Percentiles rank a stretch among this genome's conserved stretches.
phyloP scores from a whole-genome alignment of 2,113 vertebrate genomes.

The Clupea harengus region DNA sequence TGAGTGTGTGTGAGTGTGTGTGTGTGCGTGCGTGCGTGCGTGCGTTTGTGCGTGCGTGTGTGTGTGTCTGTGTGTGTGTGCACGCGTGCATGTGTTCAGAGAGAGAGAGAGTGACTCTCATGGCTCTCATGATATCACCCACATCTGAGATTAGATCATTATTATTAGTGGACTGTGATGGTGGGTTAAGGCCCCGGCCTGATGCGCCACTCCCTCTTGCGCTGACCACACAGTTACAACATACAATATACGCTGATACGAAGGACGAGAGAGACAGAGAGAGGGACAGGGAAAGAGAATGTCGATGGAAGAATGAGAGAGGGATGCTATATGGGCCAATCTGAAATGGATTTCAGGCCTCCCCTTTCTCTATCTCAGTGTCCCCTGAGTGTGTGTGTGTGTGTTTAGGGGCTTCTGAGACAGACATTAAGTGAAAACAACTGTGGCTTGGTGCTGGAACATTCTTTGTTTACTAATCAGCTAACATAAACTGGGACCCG shows the following conservation, averaged over 20 bases:
- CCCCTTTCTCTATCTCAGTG: background rate
- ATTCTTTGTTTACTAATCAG: conserved; percentile 58
- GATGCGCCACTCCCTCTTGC: background rate
- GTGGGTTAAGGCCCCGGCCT: conserved; percentile 41
- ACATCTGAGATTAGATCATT: conserved; percentile 56
- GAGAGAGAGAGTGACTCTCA: conserved; percentile 27
- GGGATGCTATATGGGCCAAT: background rate
- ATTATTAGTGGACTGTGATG: conserved; percentile 56
- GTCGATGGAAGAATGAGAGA: background rate
- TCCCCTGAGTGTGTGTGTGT: background rate
- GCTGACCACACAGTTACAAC: conserved; percentile 14
- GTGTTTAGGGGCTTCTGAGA: background rate
- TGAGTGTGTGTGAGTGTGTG: background rate
- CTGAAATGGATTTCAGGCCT: background rate
- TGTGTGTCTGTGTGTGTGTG: too few species aligned
- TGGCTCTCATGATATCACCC: conserved; percentile 57
- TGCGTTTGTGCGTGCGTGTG: too few species aligned
- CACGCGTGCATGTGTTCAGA: background rate
- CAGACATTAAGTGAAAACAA: conserved; percentile 71
- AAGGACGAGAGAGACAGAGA: background rate
- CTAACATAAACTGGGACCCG: conserved; percentile 32
- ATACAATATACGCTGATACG: background rate
- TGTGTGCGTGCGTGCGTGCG: background rate
- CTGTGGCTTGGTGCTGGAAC: conserved; percentile 53
- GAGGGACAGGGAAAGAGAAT: background rate